Conservation (phyloP, 2,113 vertebrate species). For the Podilymbus podiceps region DNA sequence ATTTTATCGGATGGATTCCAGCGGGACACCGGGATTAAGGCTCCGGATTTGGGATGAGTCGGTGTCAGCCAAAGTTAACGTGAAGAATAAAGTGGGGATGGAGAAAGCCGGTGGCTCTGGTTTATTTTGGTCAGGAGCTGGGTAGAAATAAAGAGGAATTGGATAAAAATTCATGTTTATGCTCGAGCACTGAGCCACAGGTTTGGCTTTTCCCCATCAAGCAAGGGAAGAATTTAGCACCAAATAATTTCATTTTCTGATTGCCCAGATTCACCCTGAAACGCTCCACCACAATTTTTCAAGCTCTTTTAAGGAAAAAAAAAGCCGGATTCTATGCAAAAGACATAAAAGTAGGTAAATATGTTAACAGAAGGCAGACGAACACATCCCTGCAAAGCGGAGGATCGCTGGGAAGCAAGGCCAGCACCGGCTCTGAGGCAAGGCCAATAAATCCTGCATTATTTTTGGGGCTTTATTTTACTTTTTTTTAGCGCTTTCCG, state of each 20-base stretch:
- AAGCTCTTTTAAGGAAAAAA: background rate
- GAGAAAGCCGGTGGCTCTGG: fast-evolving
- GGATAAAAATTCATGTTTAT: background rate
- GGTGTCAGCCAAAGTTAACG: fast-evolving
- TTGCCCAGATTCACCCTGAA: background rate
- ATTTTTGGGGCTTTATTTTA: too few species aligned
- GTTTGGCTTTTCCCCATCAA: background rate
- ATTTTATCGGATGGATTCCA: fast-evolving
- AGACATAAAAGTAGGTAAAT: background rate
- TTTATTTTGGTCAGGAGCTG: background rate
- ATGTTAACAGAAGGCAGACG: fast-evolving
- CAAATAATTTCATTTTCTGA: background rate
- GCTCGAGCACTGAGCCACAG: fast-evolving
- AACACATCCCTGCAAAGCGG: background rate
- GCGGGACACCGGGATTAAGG: background rate
- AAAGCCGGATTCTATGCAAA: background rate
- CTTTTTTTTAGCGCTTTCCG: background rate
- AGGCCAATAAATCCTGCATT: too few species aligned
- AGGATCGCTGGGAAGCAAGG: background rate
- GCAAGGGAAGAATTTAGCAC: too few species aligned
- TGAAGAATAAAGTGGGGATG: fast-evolving
- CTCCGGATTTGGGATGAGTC: background rate
- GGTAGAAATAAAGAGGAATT: background rate
- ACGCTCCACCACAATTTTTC: too few species aligned
- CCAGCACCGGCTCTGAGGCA: fast-evolving